Percentiles rank a stretch among this genome's conserved stretches.
Conservation (phyloP, 2,888 invertebrate species). For the Drosophila falleni region DNA sequence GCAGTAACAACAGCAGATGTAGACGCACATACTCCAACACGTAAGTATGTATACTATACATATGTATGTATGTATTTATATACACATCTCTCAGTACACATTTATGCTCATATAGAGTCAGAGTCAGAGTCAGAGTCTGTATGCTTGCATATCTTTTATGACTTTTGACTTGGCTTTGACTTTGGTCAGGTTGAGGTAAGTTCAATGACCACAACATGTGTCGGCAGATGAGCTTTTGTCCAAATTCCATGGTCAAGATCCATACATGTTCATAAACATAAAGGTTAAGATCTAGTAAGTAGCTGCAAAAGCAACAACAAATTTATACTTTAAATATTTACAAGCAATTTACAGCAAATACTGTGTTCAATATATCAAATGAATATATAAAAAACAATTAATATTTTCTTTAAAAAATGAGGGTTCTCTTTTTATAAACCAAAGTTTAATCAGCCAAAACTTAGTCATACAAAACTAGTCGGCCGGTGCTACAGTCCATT, state of each 20-base stretch:
- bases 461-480: no score
- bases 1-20: slow-evolving; percentile 43
- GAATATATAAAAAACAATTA: no score
- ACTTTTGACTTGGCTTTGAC: slow-evolving; percentile 78
- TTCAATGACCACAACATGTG: slow-evolving; percentile 65
- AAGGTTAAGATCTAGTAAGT: slow-evolving; percentile 26
- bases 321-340: not conserved
- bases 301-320: slow-evolving; percentile 12
- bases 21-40: slow-evolving; percentile 63
- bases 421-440: no score
- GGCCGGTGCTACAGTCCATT: no score
- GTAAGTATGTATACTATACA: slow-evolving; percentile 10
- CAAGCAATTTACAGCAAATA: not conserved
- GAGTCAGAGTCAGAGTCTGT: slow-evolving; percentile 27
- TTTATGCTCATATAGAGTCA: slow-evolving; percentile 51
- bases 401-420: no score
- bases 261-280: slow-evolving; percentile 16
- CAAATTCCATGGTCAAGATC: slow-evolving; percentile 50
- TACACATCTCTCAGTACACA: slow-evolving; percentile 17
- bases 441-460: no score
- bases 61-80: slow-evolving; percentile 3
- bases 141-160: slow-evolving; percentile 77
- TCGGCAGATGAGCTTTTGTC: slow-evolving; percentile 40
- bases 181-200: slow-evolving; percentile 48
- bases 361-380: not conserved